These are phyloP conservation scores for Ischnus inquisitorius DNA, from an alignment of 2,888 invertebrate genomes.

Conservation along the genomic window DNA sequence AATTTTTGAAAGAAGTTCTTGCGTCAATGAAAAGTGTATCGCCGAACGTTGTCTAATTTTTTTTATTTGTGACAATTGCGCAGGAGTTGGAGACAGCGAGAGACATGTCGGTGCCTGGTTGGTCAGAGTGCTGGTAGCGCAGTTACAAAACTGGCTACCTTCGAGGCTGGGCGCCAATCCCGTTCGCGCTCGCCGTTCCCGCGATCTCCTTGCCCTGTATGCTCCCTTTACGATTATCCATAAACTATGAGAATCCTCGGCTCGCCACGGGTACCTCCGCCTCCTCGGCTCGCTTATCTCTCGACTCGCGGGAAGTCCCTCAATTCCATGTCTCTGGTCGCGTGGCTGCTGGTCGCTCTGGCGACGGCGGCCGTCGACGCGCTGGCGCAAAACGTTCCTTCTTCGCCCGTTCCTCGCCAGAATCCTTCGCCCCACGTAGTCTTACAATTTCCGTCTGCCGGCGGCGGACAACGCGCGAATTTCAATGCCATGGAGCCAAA, in stretches of 20 bases:
- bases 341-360: constrained; percentile 72
- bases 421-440: constrained; percentile 77
- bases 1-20: no score
- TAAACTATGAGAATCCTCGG: constrained; percentile 82
- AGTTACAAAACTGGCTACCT: constrained; percentile 76
- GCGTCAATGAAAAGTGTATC: background rate
- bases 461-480: constrained; percentile 74
- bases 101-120: constrained; percentile 79
- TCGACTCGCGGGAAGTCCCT: constrained; percentile 68
- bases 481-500: constrained; percentile 77
- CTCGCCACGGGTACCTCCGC: constrained; percentile 75
- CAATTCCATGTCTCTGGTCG: constrained; percentile 65
- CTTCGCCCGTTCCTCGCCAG: constrained; percentile 70
- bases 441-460: constrained; percentile 80
- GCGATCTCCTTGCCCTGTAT: constrained; percentile 75
- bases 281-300: constrained; percentile 74
- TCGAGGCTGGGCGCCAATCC: constrained; percentile 74
- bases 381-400: constrained; percentile 68
- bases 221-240: constrained; percentile 73
- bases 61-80: constrained; percentile 61
- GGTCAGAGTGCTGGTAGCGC: constrained; percentile 80
- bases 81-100: constrained; percentile 79
- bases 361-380: constrained; percentile 75
- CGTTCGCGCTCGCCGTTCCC: constrained; percentile 68
- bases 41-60: background rate